Evolutionary conservation across 2,797 vertebrate species (phyloP), one percentile per base, ranked within the genome.

Genomic region (Schizothorax lantsangensis): DNA sequence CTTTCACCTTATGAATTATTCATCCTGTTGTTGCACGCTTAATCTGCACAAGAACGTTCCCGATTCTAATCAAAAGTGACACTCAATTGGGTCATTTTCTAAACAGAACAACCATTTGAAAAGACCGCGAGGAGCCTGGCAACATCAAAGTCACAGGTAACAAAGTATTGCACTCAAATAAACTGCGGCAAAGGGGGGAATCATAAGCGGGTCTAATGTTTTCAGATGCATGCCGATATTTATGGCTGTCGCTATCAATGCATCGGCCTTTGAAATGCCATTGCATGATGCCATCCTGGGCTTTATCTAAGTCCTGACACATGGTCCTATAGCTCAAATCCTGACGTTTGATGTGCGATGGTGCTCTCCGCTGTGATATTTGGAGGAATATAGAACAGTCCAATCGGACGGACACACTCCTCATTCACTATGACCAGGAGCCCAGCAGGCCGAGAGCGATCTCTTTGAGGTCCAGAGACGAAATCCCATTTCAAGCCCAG

Each of bases 401-500:
- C 92, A 93, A 94, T 91, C 93, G 94, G 93, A 94, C 91, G 91
- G 94, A 95, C 95, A 93, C 89, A 90, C 93, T 95, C 92, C 93
- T 95, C 93, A 92, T 94, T 95, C 93, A 92, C 93, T 93, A 90
- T 94, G 90, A 94, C 93, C 92, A 64, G 19, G 57, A 83, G 52
- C 40, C 62, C 38, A 38, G 26, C 68, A 59, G n/a, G 33, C 23
- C 0, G 17, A 57, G 72, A 69, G 72, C 5, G 9, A 26, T 43
- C 30, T 81, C 45, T 69, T 73, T 59, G 54, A 86, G 79, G 77
- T 72, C 38, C 78, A 49, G 52, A 92, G 89, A 91, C 79, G 23
- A 93, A 89, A 93, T 93, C 93, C 93, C 91, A 92, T 95, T 96
- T 96, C 93, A 96, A 96, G 94, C 95, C 95, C 94, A 91, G 91